These are phyloP conservation scores for Chauna torquata DNA, from an alignment of 2,113 vertebrate species.

Conservation along the genomic window DNA sequence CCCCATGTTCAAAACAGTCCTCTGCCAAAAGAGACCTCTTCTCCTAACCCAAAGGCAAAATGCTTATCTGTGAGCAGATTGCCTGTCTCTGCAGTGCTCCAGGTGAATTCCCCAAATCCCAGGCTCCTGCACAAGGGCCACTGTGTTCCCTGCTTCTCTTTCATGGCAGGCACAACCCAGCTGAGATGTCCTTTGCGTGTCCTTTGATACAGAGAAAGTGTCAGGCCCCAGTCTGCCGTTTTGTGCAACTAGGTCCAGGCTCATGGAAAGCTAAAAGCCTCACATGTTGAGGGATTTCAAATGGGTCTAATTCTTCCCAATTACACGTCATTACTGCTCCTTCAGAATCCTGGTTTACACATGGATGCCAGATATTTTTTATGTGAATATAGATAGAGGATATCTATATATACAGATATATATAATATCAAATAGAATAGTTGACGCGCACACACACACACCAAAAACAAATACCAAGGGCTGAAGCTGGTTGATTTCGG, in stretches of 20 bases:
- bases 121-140: neutral
- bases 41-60: neutral
- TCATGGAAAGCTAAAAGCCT: neutral
- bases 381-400: no score
- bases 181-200: neutral
- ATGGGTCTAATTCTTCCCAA: neutral
- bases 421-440: no score
- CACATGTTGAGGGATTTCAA: neutral
- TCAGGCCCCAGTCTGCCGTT: neutral
- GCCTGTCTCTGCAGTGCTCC: rapidly evolving
- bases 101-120: neutral
- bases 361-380: neutral
- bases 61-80: neutral
- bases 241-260: neutral
- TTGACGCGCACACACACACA: neutral
- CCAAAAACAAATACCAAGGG: neutral
- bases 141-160: neutral
- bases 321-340: neutral
- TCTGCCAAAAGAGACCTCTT: neutral
- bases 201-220: neutral
- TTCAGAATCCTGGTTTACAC: neutral
- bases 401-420: neutral
- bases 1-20: neutral
- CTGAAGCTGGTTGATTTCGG: neutral
- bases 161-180: neutral